Percentiles rank a stretch among this genome's conserved stretches.
Conservation (phyloP, 2,888 invertebrate genomes). For the Campoplex nolae region DNA sequence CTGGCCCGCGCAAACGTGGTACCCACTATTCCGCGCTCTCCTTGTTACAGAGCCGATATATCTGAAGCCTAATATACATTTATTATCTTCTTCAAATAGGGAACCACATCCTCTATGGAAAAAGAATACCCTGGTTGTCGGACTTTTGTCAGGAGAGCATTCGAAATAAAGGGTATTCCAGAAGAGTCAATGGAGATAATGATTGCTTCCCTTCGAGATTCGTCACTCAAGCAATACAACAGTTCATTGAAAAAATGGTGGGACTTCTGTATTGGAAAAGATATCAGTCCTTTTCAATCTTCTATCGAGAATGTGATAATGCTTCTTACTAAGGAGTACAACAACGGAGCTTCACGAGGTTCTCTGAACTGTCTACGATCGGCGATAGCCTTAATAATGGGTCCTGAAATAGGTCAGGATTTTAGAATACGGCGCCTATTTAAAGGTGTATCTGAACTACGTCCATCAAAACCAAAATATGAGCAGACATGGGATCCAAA, state of each 20-base stretch:
- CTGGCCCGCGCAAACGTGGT: too few relatives aligned
- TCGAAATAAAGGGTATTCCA: conserved; percentile 31
- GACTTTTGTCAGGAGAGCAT: conserved; percentile 62
- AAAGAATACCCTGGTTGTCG: conserved; percentile 65
- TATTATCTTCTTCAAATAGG: conserved; percentile 54
- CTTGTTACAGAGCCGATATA: too few relatives aligned
- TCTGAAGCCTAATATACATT: conserved; percentile 6
- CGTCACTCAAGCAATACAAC: conserved; percentile 64
- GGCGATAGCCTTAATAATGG: conserved; percentile 48
- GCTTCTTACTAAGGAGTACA: conserved; percentile 46
- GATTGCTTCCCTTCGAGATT: conserved; percentile 58
- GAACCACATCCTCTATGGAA: conserved; percentile 49
- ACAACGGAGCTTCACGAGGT: too few relatives aligned
- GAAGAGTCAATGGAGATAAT: conserved; percentile 48
- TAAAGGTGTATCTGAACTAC: conserved; percentile 69
- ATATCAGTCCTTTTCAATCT: conserved; percentile 34
- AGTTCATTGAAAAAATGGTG: conserved; percentile 25
- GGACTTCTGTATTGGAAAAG: conserved; percentile 28
- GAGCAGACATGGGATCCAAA: conserved; percentile 44
- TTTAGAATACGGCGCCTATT: conserved; percentile 67
- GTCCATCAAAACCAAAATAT: conserved; percentile 71
- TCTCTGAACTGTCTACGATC: conserved; percentile 58
- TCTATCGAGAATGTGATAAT: conserved; percentile 35
- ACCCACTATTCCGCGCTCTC: too few relatives aligned
- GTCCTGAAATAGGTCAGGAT: conserved; percentile 60